phyloP scores from a whole-genome alignment of 1,140 invertebrate genomes.

The Pollicipes pollicipes region DNA sequence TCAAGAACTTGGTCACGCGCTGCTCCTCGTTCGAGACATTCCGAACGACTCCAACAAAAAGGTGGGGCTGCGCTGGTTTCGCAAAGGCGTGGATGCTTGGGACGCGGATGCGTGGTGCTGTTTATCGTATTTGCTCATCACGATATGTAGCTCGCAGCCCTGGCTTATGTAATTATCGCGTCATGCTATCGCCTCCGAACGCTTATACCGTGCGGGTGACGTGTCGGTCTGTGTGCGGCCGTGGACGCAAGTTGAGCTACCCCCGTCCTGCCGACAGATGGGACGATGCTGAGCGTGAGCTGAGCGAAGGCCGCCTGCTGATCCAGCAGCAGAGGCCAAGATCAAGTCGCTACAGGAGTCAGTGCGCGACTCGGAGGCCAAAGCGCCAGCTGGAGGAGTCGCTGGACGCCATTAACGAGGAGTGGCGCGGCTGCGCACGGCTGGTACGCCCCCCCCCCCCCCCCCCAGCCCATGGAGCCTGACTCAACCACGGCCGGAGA shows the following conservation, averaged over 20 bases:
- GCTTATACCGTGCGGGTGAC: too few relatives aligned
- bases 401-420: slow-evolving; percentile 76
- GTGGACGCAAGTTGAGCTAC: background rate
- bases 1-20: slow-evolving; percentile 75
- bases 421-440: slow-evolving; percentile 79
- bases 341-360: slow-evolving; percentile 86
- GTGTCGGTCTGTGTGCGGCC: too few relatives aligned
- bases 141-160: too few relatives aligned
- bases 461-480: too few relatives aligned
- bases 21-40: slow-evolving; percentile 69
- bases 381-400: slow-evolving; percentile 83
- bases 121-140: background rate
- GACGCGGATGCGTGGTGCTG: too few relatives aligned
- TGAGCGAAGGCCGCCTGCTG: slow-evolving; percentile 73
- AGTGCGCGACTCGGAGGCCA: slow-evolving; percentile 83
- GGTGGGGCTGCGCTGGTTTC: too few relatives aligned
- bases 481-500: slow-evolving; percentile 2
- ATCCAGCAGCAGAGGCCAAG: slow-evolving; percentile 92
- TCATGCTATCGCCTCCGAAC: too few relatives aligned
- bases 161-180: too few relatives aligned
- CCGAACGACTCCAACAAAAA: slow-evolving; percentile 77
- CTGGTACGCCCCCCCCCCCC: slow-evolving; percentile 35
- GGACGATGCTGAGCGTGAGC: slow-evolving; percentile 73
- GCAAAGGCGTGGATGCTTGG: slow-evolving; percentile 28
- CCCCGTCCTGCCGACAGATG: slow-evolving; percentile 26